These are phyloP conservation scores for Lagodon rhomboides DNA, from an alignment of 2,797 vertebrate species.

Conservation along the genomic window DNA sequence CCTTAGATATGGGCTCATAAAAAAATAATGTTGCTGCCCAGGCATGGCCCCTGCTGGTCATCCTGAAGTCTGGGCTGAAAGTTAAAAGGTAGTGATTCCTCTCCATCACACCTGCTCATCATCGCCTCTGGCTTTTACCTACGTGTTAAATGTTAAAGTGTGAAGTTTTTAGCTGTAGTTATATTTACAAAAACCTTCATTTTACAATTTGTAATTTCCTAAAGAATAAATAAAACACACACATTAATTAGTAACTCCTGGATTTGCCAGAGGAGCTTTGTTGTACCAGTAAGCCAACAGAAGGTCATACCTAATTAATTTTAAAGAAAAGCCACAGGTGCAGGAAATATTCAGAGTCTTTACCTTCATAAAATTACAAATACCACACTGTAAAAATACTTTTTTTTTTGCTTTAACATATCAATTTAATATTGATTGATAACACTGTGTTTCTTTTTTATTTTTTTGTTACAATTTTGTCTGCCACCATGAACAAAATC, in stretches of 20 bases:
- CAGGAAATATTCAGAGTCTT: too few relatives aligned
- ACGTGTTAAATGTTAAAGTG: not conserved
- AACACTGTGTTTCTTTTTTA: too few relatives aligned
- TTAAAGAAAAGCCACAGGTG: not conserved
- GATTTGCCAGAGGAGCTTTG: not conserved
- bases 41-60: conserved; percentile 20
- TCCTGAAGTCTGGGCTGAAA: conserved; percentile 33
- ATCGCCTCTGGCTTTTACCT: not conserved
- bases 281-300: not conserved
- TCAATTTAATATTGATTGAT: too few relatives aligned
- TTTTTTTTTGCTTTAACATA: too few relatives aligned
- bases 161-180: not conserved
- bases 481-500: too few relatives aligned
- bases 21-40: conserved; percentile 24
- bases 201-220: not conserved
- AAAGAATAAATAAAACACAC: not conserved
- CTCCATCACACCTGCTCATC: not conserved
- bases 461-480: too few relatives aligned
- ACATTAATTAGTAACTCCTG: too few relatives aligned
- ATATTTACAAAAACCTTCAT: not conserved
- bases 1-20: conserved; percentile 27
- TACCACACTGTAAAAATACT: not conserved
- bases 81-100: conserved; percentile 4
- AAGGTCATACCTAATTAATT: not conserved
- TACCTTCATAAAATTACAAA: not conserved